These are phyloP conservation scores for Melanchra persicariae DNA, from an alignment of 2,888 invertebrate species.

Conservation along the genomic window DNA sequence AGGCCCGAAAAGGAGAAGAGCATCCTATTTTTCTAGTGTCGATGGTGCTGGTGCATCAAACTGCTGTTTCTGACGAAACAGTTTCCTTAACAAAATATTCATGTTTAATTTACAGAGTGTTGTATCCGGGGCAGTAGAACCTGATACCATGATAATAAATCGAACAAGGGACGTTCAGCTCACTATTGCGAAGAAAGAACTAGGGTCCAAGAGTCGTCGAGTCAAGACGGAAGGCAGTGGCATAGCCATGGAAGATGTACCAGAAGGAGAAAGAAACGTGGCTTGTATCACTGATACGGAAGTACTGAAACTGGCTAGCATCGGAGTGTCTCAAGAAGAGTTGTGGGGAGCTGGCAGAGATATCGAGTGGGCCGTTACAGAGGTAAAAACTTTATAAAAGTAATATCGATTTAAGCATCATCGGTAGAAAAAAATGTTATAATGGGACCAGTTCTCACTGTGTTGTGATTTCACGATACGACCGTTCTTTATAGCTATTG, in stretches of 20 bases:
- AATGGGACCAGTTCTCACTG: background rate
- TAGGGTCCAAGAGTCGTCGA: constrained; percentile 90
- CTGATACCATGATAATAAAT: constrained; percentile 93
- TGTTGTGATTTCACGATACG: background rate
- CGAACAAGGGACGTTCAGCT: constrained; percentile 87
- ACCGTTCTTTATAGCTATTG: background rate
- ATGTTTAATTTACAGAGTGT: constrained; percentile 91
- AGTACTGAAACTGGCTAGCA: constrained; percentile 88
- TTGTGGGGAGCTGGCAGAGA: constrained; percentile 93
- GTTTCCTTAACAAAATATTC: background rate
- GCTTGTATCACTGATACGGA: constrained; percentile 91
- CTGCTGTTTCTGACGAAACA: background rate
- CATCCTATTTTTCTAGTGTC: background rate
- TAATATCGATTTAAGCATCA: background rate
- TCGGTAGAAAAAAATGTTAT: too few relatives aligned
- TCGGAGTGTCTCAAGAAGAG: constrained; percentile 91
- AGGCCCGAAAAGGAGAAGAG: too few relatives aligned
- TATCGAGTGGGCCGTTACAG: constrained; percentile 94
- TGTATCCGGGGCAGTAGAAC: constrained; percentile 94
- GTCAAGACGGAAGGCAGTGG: constrained; percentile 85
- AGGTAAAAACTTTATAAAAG: constrained; percentile 78
- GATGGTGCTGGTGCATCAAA: background rate
- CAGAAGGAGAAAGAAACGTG: constrained; percentile 79
- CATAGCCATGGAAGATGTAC: constrained; percentile 80
- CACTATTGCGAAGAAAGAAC: constrained; percentile 80